Base-by-base conservation (phyloP, 2,113 vertebrate genomes). In the Hyaena hyaena region DNA sequence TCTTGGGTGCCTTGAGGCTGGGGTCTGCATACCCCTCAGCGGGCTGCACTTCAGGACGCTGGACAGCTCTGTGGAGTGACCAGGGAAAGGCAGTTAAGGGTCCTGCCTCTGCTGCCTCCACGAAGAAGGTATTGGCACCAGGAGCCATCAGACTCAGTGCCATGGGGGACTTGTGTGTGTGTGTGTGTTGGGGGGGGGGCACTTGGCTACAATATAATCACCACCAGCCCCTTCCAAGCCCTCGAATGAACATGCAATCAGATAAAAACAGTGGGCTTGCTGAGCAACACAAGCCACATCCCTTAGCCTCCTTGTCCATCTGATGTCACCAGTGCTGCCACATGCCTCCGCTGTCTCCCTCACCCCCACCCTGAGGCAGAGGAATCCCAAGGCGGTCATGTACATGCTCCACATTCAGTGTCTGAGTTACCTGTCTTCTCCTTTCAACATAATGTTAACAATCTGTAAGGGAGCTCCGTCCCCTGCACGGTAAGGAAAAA, bases 271-370 rank as follows among this genome's bases (percentile, higher is more conserved):
- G 45, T 17, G 68, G 58, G 33, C 63, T 71, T 31, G 5, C 79
- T 35, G 35, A 69, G 26, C 76, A 80, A 39, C 19, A 16, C 16
- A 11, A 66, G 61, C 79, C 55, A 4, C 2, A 3, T 4, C 15
- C 21, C n/a, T 2, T 39, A 2, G 11, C 10, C 43, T 24, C 43
- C 23, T 21, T 7, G 66, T 69, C 50, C 28, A 23, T 23, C 53
- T 61, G 55, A 0, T 3, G 10, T 33, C 0, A 0, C 17, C 19
- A 21, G 28, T 0, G 43, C 39, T 31, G 26, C 81, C n/a, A 6
- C 0, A 2, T 7, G 4, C 26, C n/a, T 23, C 65, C 1, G n/a
- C 35, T 2, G 4, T 33, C 74, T 31, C 35, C 10, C 55, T 19
- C 7, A 33, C 7, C 58, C 28, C 50, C 5, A 12, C 43, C 23